These are phyloP conservation scores for Fopius arisanus DNA, from an alignment of 1,140 invertebrate species.

Conservation along the genomic window DNA sequence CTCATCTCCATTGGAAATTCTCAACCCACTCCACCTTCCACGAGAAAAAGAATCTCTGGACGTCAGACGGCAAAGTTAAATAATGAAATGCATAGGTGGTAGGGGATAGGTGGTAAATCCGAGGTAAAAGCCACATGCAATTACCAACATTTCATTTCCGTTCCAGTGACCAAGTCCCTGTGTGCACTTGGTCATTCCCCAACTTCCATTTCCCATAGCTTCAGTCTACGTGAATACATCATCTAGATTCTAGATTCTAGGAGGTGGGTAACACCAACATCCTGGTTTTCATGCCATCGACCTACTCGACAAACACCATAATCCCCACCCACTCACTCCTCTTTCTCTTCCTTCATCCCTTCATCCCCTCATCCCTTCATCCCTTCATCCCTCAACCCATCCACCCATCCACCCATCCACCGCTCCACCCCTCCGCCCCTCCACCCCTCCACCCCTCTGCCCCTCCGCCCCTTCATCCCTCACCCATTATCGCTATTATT, in stretches of 20 bases:
- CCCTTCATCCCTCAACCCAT: too few species aligned
- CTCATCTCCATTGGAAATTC: not conserved
- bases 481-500: too few species aligned
- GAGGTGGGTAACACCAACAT: not conserved
- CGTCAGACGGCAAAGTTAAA: not conserved
- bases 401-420: too few species aligned
- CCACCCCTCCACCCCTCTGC: too few species aligned
- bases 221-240: not conserved
- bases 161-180: not conserved
- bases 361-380: not conserved
- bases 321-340: not conserved
- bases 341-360: not conserved
- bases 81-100: not conserved
- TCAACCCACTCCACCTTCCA: not conserved
- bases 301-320: not conserved
- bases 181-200: not conserved
- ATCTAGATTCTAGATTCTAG: not conserved
- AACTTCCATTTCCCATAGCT: not conserved
- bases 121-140: conserved; percentile 11
- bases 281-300: not conserved
- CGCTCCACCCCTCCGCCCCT: too few species aligned
- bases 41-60: not conserved
- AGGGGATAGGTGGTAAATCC: not conserved
- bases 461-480: too few species aligned
- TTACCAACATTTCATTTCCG: conserved; percentile 18